Conservation (phyloP, 35 echinoderm and acorn worm species). For the Acanthaster planci region DNA sequence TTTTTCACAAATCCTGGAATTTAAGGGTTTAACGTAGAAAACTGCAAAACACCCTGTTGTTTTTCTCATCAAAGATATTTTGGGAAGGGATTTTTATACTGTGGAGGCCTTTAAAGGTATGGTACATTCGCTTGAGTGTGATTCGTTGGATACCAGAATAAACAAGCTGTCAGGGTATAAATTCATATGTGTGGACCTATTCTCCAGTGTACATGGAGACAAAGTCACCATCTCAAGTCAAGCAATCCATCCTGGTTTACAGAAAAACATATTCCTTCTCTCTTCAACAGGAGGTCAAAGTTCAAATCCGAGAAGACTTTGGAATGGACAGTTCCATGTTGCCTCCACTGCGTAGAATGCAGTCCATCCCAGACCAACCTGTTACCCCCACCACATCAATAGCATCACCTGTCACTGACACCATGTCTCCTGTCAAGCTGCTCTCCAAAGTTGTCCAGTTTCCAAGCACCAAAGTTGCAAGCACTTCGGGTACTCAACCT, state of each 20-base stretch:
- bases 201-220: too few species aligned
- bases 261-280: not conserved
- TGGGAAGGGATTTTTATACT: too few species aligned
- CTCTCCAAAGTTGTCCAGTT: constrained; percentile 59
- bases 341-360: constrained; percentile 42
- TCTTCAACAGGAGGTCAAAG: constrained; percentile 60
- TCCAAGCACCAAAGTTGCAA: constrained; percentile 43
- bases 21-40: too few species aligned
- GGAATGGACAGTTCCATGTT: constrained; percentile 70
- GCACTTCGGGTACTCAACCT: constrained; percentile 74
- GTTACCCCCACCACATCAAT: constrained; percentile 45
- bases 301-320: constrained; percentile 77
- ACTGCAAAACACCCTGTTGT: too few species aligned
- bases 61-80: too few species aligned
- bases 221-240: too few species aligned
- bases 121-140: too few species aligned
- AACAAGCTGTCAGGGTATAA: too few species aligned
- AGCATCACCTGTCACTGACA: not conserved
- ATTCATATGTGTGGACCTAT: too few species aligned
- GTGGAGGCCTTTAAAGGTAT: too few species aligned
- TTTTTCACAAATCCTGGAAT: too few species aligned
- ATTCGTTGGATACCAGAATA: not conserved
- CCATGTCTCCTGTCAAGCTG: constrained; percentile 39
- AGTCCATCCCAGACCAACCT: constrained; percentile 31
- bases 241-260: too few species aligned